These are phyloP conservation scores for Micromussa lordhowensis DNA, from an alignment of 92 coral and sea anemone genomes.

Conservation along the genomic window DNA sequence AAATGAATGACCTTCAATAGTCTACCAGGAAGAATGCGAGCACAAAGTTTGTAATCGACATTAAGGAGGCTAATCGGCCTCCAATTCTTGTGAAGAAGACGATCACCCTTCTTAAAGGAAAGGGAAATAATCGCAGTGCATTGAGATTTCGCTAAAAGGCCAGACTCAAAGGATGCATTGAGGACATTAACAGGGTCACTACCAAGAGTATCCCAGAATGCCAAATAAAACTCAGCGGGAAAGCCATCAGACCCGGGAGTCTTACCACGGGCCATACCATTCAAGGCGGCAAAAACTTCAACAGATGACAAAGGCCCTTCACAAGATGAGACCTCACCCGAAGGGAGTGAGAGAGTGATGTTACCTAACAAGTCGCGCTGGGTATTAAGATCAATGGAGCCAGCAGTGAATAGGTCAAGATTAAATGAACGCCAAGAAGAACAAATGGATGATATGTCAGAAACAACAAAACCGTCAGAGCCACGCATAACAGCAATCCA, in stretches of 20 bases:
- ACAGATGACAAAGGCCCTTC: background rate
- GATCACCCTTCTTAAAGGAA: background rate
- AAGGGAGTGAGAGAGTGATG: background rate
- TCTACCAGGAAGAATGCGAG: too few species aligned
- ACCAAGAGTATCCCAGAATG: slow-evolving; percentile 11
- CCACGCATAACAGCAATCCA: background rate
- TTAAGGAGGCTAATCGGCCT: background rate
- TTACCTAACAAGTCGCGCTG: background rate
- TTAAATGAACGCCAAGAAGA: background rate
- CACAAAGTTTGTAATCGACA: background rate
- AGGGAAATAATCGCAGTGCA: background rate
- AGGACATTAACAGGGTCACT: background rate
- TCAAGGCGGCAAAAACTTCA: background rate
- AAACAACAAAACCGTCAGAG: background rate
- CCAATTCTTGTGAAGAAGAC: background rate
- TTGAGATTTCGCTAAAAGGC: background rate
- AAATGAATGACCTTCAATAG: too few species aligned
- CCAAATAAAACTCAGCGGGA: background rate
- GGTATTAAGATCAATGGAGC: background rate
- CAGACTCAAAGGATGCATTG: background rate
- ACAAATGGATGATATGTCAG: background rate
- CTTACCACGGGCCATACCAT: background rate
- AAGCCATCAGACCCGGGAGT: background rate
- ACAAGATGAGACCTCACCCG: background rate
- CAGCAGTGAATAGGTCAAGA: background rate